Evolutionary conservation across 2,797 vertebrate genomes (phyloP).

Genomic region (Alosa sapidissima): DNA sequence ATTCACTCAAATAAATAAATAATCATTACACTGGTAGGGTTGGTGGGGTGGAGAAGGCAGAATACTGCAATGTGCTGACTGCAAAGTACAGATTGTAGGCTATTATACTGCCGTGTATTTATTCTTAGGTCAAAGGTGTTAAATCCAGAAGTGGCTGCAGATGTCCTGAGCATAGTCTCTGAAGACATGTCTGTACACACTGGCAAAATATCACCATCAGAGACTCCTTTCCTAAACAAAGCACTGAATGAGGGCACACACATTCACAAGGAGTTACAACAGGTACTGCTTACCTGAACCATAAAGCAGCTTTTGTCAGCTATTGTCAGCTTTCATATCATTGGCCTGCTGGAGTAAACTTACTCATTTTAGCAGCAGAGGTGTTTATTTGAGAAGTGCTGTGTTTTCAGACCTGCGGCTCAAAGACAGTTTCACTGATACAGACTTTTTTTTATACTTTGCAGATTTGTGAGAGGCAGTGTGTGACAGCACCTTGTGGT

Average conservation of each 20-base stretch:
- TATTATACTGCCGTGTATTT: background rate
- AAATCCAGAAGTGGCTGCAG: background rate
- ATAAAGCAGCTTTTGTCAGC: background rate
- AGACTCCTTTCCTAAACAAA: background rate
- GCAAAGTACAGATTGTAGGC: background rate
- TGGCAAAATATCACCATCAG: background rate
- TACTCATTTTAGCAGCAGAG: background rate
- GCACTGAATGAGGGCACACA: background rate
- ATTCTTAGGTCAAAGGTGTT: background rate
- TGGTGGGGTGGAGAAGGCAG: background rate
- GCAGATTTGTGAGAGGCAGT: constrained; percentile 53
- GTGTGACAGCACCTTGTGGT: constrained; percentile 67
- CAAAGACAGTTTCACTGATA: background rate
- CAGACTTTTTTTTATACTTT: background rate
- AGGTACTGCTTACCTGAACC: background rate
- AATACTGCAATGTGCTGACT: background rate
- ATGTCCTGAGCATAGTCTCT: background rate
- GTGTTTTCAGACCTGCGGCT: background rate
- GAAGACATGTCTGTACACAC: background rate
- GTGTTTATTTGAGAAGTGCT: background rate
- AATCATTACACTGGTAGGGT: background rate
- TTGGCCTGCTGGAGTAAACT: background rate
- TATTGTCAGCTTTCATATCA: background rate
- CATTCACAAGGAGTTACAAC: constrained; percentile 3
- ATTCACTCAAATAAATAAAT: background rate